These are phyloP conservation scores for Cotesia chilonis DNA, from an alignment of 1,140 invertebrate species.

Conservation along the genomic window DNA sequence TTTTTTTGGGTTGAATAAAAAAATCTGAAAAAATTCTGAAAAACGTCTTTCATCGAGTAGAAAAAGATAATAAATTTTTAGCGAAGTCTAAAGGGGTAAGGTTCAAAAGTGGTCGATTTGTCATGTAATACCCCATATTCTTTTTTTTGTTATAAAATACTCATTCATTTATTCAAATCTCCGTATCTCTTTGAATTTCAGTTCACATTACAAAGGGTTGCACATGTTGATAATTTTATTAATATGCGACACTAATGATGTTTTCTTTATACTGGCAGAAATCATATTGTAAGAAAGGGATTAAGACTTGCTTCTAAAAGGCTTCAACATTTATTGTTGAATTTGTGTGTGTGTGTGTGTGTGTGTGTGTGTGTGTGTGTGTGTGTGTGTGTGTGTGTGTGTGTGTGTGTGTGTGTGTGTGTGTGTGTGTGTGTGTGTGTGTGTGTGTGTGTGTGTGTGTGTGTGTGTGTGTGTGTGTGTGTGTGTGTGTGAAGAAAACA, in stretches of 20 bases:
- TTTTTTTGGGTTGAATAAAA: too few relatives aligned
- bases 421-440: slow-evolving; percentile 8
- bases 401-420: background rate
- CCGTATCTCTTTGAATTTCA: slow-evolving; percentile 1
- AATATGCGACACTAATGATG: background rate
- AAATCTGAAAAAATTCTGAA: too few relatives aligned
- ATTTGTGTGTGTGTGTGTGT: slow-evolving; percentile 3
- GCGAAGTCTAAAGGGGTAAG: too few relatives aligned
- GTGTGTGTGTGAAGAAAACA: background rate
- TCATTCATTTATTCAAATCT: background rate
- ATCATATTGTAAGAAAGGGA: slow-evolving; percentile 9
- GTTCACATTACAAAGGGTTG: slow-evolving; percentile 1
- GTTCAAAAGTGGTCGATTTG: too few relatives aligned
- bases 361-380: background rate
- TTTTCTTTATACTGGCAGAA: slow-evolving; percentile 9
- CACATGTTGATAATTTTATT: background rate
- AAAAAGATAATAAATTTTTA: too few relatives aligned
- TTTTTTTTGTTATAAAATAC: background rate
- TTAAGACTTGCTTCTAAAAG: slow-evolving; percentile 22
- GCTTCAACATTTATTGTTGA: background rate
- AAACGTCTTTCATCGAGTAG: too few relatives aligned
- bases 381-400: slow-evolving; percentile 11
- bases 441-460: background rate
- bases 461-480: slow-evolving; percentile 10
- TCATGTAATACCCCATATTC: too few relatives aligned